Evolutionary conservation across 2,888 invertebrate genomes (phyloP), one percentile per base, ranked within the genome.

Genomic region (Oscheius sp.): DNA sequence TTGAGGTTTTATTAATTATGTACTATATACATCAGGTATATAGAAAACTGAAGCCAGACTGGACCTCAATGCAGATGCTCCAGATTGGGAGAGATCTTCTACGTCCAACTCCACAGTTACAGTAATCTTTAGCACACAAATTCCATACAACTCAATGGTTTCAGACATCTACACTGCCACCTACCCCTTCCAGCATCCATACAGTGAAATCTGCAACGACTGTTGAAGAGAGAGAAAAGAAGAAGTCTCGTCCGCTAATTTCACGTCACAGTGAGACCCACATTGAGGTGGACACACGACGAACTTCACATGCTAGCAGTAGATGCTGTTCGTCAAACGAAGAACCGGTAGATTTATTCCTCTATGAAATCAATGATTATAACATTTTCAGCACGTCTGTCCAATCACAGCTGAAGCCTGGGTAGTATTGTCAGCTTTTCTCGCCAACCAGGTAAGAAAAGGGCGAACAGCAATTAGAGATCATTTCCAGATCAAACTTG

Each of bases 381-480:
- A 63, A 48, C 7, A 21, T 48, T 53, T 70, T 50, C 62, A 80
- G 35, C 76, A 76, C 9, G 48, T 82, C 42, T 82, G 82, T 42
- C 82, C 82, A 1, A 82, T 82, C 9, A 80, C 82, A 11, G 76
- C 79, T 11, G 82, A 82, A 74, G 80, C 82, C 7, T 82, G 82
- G 82, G 63, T 82, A 0, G 82, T 78, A 11, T 59, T 82, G 21
- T 82, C 82, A 3, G 82, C 82, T 1, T 82, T 77, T 62, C 75
- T 82, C 10, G 82, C 82, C 7, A 82, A 82, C 76, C 82, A 82
- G 73, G 72, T 75, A 53, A 68, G 10, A 4, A n/a, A 2, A 11
- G 0, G 32, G 3, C 21, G n/a, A 55, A 33, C 35, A 55, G 4
- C 11, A 33, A n/a, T 72, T 11, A 70, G 37, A 7, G 29, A 13